Base-by-base conservation (phyloP, 2,888 invertebrate species). In the Belgica antarctica region DNA sequence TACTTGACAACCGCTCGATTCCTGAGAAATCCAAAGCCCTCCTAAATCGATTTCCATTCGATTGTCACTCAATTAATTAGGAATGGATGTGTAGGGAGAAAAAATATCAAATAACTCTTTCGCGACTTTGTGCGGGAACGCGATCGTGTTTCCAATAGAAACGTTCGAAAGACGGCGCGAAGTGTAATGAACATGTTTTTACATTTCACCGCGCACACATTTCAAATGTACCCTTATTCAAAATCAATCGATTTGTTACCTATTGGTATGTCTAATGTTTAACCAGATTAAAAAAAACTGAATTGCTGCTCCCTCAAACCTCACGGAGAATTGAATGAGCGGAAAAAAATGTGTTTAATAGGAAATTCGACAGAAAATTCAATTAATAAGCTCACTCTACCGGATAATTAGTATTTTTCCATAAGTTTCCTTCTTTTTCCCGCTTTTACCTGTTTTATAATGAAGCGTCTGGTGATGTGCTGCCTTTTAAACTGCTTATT, bases 311-410 rank as follows among this genome's bases (percentile, higher is more conserved):
- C 19, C 47, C 52, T 22, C 47, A 22, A 5, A 19, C 15, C 59
- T 4, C 19, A 22, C 4, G 59, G 15, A 15, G 46, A 27, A 24
- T 65, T 65, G 52, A 57, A 68, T 28, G 57, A 52, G 47, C 47
- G 47, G 47, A 65, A 65, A 65, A n/a, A 66, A 62, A 62, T 31
- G 62, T 36, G 34, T 62, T 31, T 12, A 62, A 68, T 68, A 22
- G 68, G 68, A 68, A 68, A 68, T 68, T 68, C 68, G 68, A 68
- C 57, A 68, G 52, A 68, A 68, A 68, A 68, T 68, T 68, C 68
- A 68, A 68, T 68, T 68, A 68, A 68, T 57, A 57, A 68, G 68
- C 68, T 68, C 68, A 28, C 47, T 68, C 68, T 52, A 68, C 68
- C 68, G 68, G 47, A 47, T 68, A 68, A 68, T 68, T 68, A 68